Evolutionary conservation across 2,797 vertebrate genomes (phyloP), one percentile per base, ranked within the genome.

Genomic region (Lacerta agilis): DNA sequence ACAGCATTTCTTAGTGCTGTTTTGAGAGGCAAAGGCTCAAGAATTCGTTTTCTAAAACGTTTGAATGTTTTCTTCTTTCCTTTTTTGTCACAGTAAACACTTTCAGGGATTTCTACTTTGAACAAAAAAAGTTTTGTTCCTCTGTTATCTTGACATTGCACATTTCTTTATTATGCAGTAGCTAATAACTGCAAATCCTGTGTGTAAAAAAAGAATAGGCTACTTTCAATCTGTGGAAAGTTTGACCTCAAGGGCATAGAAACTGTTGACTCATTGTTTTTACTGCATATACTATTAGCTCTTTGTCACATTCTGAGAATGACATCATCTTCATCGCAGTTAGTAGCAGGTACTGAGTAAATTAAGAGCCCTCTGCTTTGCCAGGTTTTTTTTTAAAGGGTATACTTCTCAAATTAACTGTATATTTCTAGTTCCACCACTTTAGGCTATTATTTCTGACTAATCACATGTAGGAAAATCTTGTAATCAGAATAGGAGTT

Each of bases 231-330:
- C 92, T 92, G 94, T 89, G 93, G 93, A 95, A 95, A 95, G 94
- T 92, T 94, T 95, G 94, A 94, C 95, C 95, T 95, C 93, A 87
- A 89, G 93, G 94, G 94, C 94, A 91, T 77, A 95, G 94, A 96
- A 95, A 96, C 93, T 95, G 95, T 95, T 95, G 95, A 95, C 92
- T 96, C 95, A 96, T 95, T 95, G 94, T 94, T 95, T 96, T 95
- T 93, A 94, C 92, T 94, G 94, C 94, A 91, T 94, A 92, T 96
- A 94, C 94, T 95, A 95, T 95, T 93, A 94, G 93, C 92, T 88
- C 94, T 95, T 95, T 96, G 95, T 95, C 95, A 95, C 94, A 94
- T 95, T 93, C 92, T 94, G 87, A 91, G 94, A 92, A 93, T 95
- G 93, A 96, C 95, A 95, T 96, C 92, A 96, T 94, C 90, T 89